These are phyloP conservation scores for Cephus runcator DNA, from an alignment of 2,888 invertebrate genomes.

Conservation along the genomic window DNA sequence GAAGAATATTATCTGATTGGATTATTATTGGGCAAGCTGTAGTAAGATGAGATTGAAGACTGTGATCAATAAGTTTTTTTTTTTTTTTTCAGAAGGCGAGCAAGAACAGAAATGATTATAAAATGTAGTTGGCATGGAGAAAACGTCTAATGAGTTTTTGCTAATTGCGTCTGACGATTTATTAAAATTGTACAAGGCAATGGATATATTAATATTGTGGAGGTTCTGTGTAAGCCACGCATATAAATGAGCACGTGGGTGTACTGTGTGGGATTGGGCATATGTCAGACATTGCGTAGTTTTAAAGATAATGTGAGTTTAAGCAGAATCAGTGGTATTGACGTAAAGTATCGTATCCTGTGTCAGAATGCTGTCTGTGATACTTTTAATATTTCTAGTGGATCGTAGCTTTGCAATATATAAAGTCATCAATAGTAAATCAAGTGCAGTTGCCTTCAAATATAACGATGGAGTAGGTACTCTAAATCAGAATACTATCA, in stretches of 20 bases:
- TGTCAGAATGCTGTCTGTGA: not conserved
- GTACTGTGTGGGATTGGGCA: constrained; percentile 2
- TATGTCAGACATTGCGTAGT: not conserved
- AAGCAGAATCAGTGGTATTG: not conserved
- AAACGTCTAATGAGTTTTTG: not conserved
- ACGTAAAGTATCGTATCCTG: not conserved
- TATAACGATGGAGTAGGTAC: constrained; percentile 51
- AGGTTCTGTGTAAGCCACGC: constrained; percentile 8
- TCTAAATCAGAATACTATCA: not conserved
- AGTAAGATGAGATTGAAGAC: not conserved
- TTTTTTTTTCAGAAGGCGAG: not conserved
- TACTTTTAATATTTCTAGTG: constrained; percentile 10
- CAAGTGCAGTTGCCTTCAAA: constrained; percentile 48
- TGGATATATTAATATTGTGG: not conserved
- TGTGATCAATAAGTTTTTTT: not conserved
- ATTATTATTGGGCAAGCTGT: not conserved
- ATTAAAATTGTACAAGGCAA: not conserved
- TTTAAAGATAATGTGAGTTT: not conserved
- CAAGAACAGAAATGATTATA: not conserved
- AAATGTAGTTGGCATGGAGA: not conserved
- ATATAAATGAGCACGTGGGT: not conserved
- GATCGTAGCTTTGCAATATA: constrained; percentile 34
- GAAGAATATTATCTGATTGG: not conserved
- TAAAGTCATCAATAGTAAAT: constrained; percentile 50
- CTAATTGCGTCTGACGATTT: not conserved